Evolutionary conservation across 2,113 vertebrate genomes (phyloP).

Genomic region (Dendrocopos noguchii): DNA sequence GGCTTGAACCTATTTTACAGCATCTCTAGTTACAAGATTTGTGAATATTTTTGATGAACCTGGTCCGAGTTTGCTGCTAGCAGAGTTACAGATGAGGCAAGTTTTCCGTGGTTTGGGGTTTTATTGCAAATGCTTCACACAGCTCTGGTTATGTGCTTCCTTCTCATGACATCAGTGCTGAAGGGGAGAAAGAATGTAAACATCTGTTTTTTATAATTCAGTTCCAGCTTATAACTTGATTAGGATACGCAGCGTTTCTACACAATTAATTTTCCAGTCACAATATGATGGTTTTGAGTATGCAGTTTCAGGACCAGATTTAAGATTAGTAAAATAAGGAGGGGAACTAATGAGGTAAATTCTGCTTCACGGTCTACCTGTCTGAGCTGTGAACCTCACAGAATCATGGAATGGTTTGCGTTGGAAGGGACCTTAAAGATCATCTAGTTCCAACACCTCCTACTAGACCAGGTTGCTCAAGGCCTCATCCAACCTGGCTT

Average conservation of each 20-base stretch:
- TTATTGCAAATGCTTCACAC: slow-evolving; percentile 42
- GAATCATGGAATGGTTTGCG: no score
- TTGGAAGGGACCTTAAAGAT: no score
- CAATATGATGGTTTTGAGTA: slow-evolving; percentile 26
- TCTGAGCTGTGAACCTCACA: neutral
- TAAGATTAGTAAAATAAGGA: slow-evolving; percentile 34
- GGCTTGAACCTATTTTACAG: neutral
- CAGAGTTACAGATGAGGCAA: slow-evolving; percentile 41
- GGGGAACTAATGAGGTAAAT: slow-evolving; percentile 9
- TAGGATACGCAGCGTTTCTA: slow-evolving; percentile 70
- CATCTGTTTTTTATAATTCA: slow-evolving; percentile 82
- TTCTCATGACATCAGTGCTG: slow-evolving; percentile 73
- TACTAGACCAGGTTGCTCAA: no score
- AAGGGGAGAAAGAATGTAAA: slow-evolving; percentile 77
- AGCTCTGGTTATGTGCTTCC: slow-evolving; percentile 67
- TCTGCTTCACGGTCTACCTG: neutral
- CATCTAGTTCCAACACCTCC: no score
- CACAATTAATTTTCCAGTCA: slow-evolving; percentile 78
- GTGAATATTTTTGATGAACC: slow-evolving; percentile 29
- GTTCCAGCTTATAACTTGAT: slow-evolving; percentile 78
- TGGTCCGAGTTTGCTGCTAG: slow-evolving; percentile 41
- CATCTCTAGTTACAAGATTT: neutral
- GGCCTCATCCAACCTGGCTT: no score
- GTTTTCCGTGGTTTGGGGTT: slow-evolving; percentile 64
- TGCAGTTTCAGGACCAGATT: slow-evolving; percentile 54